phyloP scores from a whole-genome alignment of 1,140 invertebrate species.

The Latrodectus geometricus region DNA sequence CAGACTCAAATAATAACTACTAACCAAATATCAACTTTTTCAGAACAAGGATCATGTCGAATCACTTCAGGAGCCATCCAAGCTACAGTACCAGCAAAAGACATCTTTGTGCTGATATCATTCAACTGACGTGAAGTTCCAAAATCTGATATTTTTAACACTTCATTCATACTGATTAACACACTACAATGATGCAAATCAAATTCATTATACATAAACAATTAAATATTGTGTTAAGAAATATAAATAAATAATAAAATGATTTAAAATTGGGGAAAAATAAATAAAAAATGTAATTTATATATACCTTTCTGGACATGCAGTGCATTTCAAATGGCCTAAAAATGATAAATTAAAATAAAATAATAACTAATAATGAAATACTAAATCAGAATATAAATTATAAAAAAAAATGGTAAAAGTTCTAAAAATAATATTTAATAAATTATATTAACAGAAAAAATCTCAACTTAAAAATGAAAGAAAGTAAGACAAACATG shows the following conservation, averaged over 20 bases:
- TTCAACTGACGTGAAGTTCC: slow-evolving; percentile 96
- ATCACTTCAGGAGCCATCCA: slow-evolving; percentile 99
- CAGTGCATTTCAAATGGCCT: slow-evolving; percentile 41
- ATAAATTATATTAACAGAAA: too few relatives aligned
- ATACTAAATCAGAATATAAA: too few relatives aligned
- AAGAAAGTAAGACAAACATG: too few relatives aligned
- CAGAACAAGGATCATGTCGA: slow-evolving; percentile 93
- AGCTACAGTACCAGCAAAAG: slow-evolving; percentile 95
- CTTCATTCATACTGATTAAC: slow-evolving; percentile 87
- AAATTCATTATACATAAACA: background rate
- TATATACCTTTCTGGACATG: slow-evolving; percentile 42
- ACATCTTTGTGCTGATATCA: slow-evolving; percentile 96
- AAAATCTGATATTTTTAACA: slow-evolving; percentile 98
- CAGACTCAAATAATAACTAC: slow-evolving; percentile 47
- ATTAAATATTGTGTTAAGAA: background rate
- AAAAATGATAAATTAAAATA: slow-evolving; percentile 45
- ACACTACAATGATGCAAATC: slow-evolving; percentile 50
- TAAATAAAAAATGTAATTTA: background rate
- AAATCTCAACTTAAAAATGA: too few relatives aligned
- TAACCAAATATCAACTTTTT: slow-evolving; percentile 96
- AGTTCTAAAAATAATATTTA: too few relatives aligned
- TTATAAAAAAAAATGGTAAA: too few relatives aligned
- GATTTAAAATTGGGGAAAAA: slow-evolving; percentile 6
- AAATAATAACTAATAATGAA: slow-evolving; percentile 25
- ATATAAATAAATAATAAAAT: background rate